A percentile compares a stretch with the other conserved stretches of the same genome.
phyloP scores from a whole-genome alignment of 1,140 invertebrate genomes.

The Papilio polytes region DNA sequence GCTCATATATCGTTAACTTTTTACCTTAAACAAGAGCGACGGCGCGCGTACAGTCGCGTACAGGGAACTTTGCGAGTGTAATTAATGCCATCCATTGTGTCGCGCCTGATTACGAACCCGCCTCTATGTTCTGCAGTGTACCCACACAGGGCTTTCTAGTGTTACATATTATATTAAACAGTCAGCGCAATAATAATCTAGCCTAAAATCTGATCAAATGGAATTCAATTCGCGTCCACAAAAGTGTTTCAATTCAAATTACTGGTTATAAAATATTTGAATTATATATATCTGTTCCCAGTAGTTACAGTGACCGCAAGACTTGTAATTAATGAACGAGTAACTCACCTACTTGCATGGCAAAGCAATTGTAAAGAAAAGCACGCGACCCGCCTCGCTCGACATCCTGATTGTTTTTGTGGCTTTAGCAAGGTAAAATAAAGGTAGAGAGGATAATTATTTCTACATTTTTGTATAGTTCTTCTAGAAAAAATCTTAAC shows the following conservation, averaged over 20 bases:
- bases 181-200: background rate
- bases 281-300: background rate
- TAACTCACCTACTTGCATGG: background rate
- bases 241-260: no score
- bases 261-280: no score
- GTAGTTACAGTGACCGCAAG: background rate
- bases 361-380: background rate
- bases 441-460: background rate
- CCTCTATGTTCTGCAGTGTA: background rate
- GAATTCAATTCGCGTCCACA: background rate
- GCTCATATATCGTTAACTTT: slow-evolving; percentile 22
- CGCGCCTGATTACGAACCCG: background rate
- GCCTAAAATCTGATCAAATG: background rate
- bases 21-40: slow-evolving; percentile 11
- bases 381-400: background rate
- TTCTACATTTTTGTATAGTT: background rate
- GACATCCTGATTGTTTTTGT: background rate
- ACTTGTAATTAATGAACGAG: background rate
- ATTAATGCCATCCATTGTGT: slow-evolving; percentile 21
- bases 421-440: background rate
- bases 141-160: background rate
- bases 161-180: background rate
- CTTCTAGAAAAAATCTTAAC: background rate
- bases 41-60: slow-evolving; percentile 6
- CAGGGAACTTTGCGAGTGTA: background rate